Percentiles rank a stretch among this genome's conserved stretches.
Evolutionary conservation across 2,888 invertebrate species (phyloP).

Genomic region (Tortricodes alternella): DNA sequence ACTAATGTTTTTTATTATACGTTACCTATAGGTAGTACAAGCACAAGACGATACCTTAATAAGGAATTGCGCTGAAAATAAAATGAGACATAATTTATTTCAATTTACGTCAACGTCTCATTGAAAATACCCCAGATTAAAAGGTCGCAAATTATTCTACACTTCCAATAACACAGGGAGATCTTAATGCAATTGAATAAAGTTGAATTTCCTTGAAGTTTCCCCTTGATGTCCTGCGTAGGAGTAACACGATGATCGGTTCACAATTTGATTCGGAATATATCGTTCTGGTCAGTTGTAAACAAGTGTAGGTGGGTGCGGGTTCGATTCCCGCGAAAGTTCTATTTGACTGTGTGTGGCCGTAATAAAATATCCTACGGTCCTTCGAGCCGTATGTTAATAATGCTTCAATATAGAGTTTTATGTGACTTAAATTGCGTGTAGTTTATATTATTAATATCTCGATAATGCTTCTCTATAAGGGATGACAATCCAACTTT

Average conservation of each 20-base stretch:
- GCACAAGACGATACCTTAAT: not conserved
- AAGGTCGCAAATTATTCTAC: conserved; percentile 67
- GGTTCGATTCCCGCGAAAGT: conserved; percentile 63
- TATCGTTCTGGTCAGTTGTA: conserved; percentile 67
- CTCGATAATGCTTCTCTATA: conserved; percentile 19
- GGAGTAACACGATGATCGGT: conserved; percentile 74
- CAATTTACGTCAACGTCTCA: conserved; percentile 47
- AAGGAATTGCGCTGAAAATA: not conserved
- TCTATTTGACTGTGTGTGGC: conserved; percentile 61
- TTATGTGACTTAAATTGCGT: conserved; percentile 28
- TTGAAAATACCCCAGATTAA: conserved; percentile 55
- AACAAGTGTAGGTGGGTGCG: conserved; percentile 66
- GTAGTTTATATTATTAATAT: conserved; percentile 25
- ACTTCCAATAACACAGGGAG: conserved; percentile 32
- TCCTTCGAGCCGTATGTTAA: conserved; percentile 15
- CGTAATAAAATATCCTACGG: conserved; percentile 34
- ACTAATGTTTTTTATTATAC: not conserved
- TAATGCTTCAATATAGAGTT: conserved; percentile 24
- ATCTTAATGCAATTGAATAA: conserved; percentile 38
- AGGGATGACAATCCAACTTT: conserved; percentile 15
- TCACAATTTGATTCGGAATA: conserved; percentile 76
- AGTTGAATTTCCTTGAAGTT: conserved; percentile 38
- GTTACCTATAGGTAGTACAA: not conserved
- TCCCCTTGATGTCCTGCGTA: conserved; percentile 52
- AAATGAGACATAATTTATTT: conserved; percentile 40